A percentile compares a stretch with the other conserved stretches of the same genome.
Evolutionary conservation across 2,113 vertebrate species (phyloP).

Genomic region (Takifugu bimaculatus): DNA sequence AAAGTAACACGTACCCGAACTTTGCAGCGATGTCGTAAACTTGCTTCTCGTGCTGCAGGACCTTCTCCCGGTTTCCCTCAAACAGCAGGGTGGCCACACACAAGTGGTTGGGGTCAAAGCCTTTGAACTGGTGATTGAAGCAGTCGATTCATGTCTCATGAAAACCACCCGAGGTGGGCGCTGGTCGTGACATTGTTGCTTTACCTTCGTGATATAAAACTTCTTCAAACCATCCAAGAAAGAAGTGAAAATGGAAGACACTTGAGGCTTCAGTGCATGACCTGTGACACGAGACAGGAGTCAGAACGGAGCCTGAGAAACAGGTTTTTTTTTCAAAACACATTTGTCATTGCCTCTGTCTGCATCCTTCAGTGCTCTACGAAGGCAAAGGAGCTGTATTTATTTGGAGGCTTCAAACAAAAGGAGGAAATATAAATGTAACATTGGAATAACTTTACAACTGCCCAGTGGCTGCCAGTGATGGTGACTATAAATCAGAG

Average conservation of each 20-base stretch:
- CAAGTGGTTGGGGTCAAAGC: slow-evolving; percentile 88
- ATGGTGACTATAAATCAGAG: slow-evolving; percentile 73
- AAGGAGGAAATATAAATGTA: slow-evolving; percentile 70
- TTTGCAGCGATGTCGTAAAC: slow-evolving; percentile 98
- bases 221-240: slow-evolving; percentile 98
- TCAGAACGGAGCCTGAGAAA: slow-evolving; percentile 16
- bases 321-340: slow-evolving; percentile 19
- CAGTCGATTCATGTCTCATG: slow-evolving; percentile 13
- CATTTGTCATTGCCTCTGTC: slow-evolving; percentile 25
- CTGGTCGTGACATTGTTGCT: not conserved
- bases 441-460: slow-evolving; percentile 73
- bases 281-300: slow-evolving; percentile 71
- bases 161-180: slow-evolving; percentile 14
- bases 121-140: slow-evolving; percentile 88
- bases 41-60: slow-evolving; percentile 98
- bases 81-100: slow-evolving; percentile 96
- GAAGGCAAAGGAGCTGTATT: slow-evolving; percentile 52
- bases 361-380: slow-evolving; percentile 37
- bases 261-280: slow-evolving; percentile 98
- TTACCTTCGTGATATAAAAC: slow-evolving; percentile 99
- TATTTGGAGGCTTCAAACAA: slow-evolving; percentile 69
- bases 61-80: slow-evolving; percentile 93
- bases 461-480: slow-evolving; percentile 60
- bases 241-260: slow-evolving; percentile 97
- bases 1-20: slow-evolving; percentile 83